These are phyloP conservation scores for Seriola dumerili DNA, from an alignment of 2,113 vertebrate genomes.

Conservation along the genomic window DNA sequence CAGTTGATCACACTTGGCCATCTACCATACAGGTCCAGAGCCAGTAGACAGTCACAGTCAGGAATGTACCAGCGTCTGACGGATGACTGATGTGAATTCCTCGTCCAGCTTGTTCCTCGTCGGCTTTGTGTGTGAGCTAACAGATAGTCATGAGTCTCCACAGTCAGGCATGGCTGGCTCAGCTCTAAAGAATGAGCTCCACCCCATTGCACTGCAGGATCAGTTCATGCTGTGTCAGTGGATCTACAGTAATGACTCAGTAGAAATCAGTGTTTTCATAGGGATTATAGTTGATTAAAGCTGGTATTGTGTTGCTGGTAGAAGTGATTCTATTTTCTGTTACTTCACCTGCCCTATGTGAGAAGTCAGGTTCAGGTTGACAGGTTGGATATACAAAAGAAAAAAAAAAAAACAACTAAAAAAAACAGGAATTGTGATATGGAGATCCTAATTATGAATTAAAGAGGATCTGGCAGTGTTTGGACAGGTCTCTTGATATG, in stretches of 20 bases:
- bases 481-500: no score
- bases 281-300: background rate
- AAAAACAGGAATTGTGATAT: no score
- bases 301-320: background rate
- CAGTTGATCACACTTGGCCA: background rate
- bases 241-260: background rate
- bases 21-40: background rate
- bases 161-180: background rate
- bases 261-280: background rate
- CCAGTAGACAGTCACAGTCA: background rate
- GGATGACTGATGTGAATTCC: background rate
- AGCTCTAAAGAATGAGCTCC: constrained; percentile 37
- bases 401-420: no score
- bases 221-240: background rate
- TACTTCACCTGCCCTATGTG: no score
- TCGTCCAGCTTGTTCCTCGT: constrained; percentile 6
- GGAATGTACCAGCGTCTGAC: background rate
- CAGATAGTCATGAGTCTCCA: background rate
- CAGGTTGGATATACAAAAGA: no score
- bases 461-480: no score
- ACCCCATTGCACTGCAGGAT: constrained; percentile 10
- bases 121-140: no score
- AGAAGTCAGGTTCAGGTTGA: no score
- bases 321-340: background rate
- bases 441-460: no score